phyloP scores from a whole-genome alignment of 2,888 invertebrate genomes.

The Leptinotarsa rubiginosa region DNA sequence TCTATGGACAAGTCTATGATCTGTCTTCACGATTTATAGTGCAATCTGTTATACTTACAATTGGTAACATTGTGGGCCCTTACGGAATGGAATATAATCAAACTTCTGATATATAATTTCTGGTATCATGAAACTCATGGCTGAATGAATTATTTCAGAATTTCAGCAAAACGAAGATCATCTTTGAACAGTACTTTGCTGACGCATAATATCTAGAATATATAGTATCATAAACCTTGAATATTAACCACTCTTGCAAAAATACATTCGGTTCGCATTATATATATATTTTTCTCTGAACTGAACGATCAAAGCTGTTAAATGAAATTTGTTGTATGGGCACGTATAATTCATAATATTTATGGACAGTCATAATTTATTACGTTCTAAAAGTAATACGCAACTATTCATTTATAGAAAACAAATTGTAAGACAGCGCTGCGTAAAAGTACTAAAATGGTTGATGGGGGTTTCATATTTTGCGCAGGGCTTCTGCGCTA shows the following conservation, averaged over 20 bases:
- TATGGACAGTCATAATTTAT: constrained; percentile 7
- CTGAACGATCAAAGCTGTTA: constrained; percentile 11
- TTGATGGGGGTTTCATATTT: neutral
- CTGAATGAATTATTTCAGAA: no score
- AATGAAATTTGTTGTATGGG: neutral
- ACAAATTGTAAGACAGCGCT: neutral
- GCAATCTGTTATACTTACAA: no score
- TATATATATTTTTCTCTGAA: neutral
- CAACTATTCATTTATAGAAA: neutral
- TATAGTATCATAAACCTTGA: neutral
- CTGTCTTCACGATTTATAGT: no score
- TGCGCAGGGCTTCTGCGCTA: no score
- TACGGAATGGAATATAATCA: no score
- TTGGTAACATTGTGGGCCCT: no score
- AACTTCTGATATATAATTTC: no score
- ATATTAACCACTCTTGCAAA: neutral
- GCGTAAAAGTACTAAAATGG: neutral
- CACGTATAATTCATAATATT: constrained; percentile 12
- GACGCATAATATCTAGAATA: neutral
- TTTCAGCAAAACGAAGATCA: no score
- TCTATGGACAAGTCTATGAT: no score
- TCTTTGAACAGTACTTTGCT: neutral
- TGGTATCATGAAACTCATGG: no score
- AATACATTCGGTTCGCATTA: constrained; percentile 12
- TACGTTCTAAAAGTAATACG: neutral